Evolutionary conservation across 2,797 vertebrate species (phyloP).

Genomic region (Oceanodroma leucorhoa): DNA sequence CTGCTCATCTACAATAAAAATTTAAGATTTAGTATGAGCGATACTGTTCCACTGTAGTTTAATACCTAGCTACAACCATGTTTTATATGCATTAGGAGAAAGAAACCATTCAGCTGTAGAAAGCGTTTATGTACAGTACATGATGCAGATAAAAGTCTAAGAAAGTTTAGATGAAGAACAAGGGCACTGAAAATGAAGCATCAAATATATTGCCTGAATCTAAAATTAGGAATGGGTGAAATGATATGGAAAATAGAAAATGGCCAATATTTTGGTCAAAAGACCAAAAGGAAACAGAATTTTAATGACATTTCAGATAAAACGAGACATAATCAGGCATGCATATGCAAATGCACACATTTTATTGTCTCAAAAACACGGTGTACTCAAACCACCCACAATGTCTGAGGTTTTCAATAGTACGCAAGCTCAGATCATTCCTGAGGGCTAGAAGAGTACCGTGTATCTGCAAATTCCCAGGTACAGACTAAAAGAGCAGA

Average conservation of each 20-base stretch:
- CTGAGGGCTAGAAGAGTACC: not conserved
- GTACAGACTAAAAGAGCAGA: not conserved
- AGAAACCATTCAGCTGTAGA: constrained; percentile 64
- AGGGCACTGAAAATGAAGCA: constrained; percentile 62
- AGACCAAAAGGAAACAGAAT: constrained; percentile 30
- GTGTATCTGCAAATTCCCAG: not conserved
- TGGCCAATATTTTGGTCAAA: constrained; percentile 19
- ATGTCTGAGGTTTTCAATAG: not conserved
- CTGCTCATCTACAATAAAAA: constrained; percentile 51
- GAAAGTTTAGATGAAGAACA: constrained; percentile 69
- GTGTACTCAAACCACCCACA: not conserved
- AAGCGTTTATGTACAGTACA: constrained; percentile 68
- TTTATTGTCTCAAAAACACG: not conserved
- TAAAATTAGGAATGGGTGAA: constrained; percentile 55
- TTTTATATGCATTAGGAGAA: constrained; percentile 69
- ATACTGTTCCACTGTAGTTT: constrained; percentile 62
- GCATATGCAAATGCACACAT: not conserved
- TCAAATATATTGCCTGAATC: constrained; percentile 55
- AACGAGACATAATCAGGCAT: not conserved
- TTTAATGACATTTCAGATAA: constrained; percentile 45
- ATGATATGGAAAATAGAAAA: constrained; percentile 33
- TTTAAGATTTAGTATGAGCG: constrained; percentile 65
- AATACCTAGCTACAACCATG: constrained; percentile 63
- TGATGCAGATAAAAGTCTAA: constrained; percentile 66
- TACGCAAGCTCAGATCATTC: not conserved